A percentile compares a stretch with the other conserved stretches of the same genome.
phyloP scores from a whole-genome alignment of 2,888 invertebrate species.

The Acheta domesticus region DNA sequence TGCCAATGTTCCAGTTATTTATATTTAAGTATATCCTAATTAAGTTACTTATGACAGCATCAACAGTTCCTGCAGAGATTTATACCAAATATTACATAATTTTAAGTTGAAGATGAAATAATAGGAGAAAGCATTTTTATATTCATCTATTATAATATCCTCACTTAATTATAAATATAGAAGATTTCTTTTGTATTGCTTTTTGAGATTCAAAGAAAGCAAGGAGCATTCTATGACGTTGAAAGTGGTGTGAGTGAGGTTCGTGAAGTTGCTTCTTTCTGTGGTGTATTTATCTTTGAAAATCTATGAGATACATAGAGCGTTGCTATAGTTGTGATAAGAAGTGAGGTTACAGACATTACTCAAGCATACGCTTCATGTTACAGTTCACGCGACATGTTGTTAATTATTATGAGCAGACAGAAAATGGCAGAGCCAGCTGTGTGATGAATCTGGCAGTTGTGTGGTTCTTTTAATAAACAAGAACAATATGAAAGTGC shows the following conservation, averaged over 20 bases:
- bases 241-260: slow-evolving; percentile 18
- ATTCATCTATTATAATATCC: slow-evolving; percentile 30
- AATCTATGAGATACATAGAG: not conserved
- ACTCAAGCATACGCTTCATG: not conserved
- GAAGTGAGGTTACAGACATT: not conserved
- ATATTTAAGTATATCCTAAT: slow-evolving; percentile 38
- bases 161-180: slow-evolving; percentile 25
- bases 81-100: slow-evolving; percentile 39
- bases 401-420: slow-evolving; percentile 18
- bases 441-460: not conserved
- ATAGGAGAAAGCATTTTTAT: slow-evolving; percentile 31
- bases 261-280: slow-evolving; percentile 3
- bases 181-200: slow-evolving; percentile 31
- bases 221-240: slow-evolving; percentile 18
- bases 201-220: slow-evolving; percentile 23
- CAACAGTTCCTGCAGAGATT: slow-evolving; percentile 39
- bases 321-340: slow-evolving; percentile 23
- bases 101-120: slow-evolving; percentile 37
- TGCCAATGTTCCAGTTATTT: slow-evolving; percentile 39
- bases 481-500: not conserved
- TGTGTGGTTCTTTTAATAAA: slow-evolving; percentile 9
- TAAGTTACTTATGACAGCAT: slow-evolving; percentile 35
- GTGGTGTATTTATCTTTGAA: not conserved
- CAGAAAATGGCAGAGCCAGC: not conserved
- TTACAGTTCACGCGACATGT: slow-evolving; percentile 5